Evolutionary conservation across 2,797 vertebrate genomes (phyloP).

Genomic region (Perodicticus potto): DNA sequence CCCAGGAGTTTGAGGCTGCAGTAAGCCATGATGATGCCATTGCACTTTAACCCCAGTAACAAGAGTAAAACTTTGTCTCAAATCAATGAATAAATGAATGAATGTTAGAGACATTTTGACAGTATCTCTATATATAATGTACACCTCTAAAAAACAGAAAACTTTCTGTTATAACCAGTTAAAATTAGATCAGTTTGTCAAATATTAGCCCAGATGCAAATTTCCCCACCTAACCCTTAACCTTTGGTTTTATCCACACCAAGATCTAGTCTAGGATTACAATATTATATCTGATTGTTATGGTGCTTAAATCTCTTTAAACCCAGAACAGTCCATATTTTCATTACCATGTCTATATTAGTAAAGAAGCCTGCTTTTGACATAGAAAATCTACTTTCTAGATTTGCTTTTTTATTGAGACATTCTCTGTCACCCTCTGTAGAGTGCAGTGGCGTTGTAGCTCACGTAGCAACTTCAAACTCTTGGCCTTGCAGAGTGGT

Average conservation of each 20-base stretch:
- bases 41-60: not conserved
- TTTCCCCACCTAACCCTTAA: not conserved
- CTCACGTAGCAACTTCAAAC: too few relatives aligned
- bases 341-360: not conserved
- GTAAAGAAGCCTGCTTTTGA: not conserved
- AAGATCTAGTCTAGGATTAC: not conserved
- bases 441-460: too few relatives aligned
- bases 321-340: not conserved
- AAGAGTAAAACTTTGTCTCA: not conserved
- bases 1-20: not conserved
- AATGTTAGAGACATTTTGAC: constrained; percentile 26
- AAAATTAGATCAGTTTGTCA: not conserved
- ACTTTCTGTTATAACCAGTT: not conserved
- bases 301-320: constrained; percentile 1
- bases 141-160: not conserved
- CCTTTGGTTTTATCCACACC: not conserved
- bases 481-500: not conserved
- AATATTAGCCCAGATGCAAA: not conserved
- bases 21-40: not conserved
- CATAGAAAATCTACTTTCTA: not conserved
- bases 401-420: not conserved
- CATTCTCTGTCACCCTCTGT: too few relatives aligned
- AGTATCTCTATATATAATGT: not conserved
- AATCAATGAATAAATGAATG: not conserved
- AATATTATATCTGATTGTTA: not conserved